A percentile compares a stretch with the other conserved stretches of the same genome.
These are phyloP conservation scores for Pollenia labialis DNA, from an alignment of 2,888 invertebrate species.

Conservation along the genomic window DNA sequence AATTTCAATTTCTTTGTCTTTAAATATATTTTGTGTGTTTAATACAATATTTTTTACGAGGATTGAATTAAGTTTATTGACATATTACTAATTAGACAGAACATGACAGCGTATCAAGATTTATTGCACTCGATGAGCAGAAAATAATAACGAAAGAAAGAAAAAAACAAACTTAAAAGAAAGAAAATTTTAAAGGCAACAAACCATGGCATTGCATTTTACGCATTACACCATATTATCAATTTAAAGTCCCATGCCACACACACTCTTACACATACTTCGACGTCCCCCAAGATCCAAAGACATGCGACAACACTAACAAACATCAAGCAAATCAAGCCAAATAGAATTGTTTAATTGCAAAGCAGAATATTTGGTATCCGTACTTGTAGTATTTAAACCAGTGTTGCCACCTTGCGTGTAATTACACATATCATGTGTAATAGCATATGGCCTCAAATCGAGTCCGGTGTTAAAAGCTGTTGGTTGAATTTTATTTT, in stretches of 20 bases:
- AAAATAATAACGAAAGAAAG: slow-evolving; percentile 25
- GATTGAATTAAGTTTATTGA: slow-evolving; percentile 81
- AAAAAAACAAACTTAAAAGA: neutral
- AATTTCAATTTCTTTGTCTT: slow-evolving; percentile 13
- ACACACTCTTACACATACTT: slow-evolving; percentile 12
- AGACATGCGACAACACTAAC: neutral
- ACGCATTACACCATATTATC: slow-evolving; percentile 48
- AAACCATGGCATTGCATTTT: slow-evolving; percentile 69
- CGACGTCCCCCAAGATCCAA: neutral
- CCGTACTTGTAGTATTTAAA: neutral
- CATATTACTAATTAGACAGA: slow-evolving; percentile 83
- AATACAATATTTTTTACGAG: slow-evolving; percentile 2
- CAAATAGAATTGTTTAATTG: neutral
- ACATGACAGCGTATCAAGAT: slow-evolving; percentile 83
- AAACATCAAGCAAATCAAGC: slow-evolving; percentile 5
- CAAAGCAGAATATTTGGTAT: slow-evolving; percentile 37
- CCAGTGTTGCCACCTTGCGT: too few relatives aligned
- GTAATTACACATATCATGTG: too few relatives aligned
- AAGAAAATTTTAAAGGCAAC: slow-evolving; percentile 61
- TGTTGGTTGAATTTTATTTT: too few relatives aligned
- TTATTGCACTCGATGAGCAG: slow-evolving; percentile 78
- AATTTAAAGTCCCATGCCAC: slow-evolving; percentile 36
- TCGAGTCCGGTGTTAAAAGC: too few relatives aligned
- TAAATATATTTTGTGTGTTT: neutral
- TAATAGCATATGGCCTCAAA: too few relatives aligned